Percentiles rank a stretch among this genome's conserved stretches.
phyloP scores from a whole-genome alignment of 2,888 invertebrate genomes.

The Caenorhabditis sp. region DNA sequence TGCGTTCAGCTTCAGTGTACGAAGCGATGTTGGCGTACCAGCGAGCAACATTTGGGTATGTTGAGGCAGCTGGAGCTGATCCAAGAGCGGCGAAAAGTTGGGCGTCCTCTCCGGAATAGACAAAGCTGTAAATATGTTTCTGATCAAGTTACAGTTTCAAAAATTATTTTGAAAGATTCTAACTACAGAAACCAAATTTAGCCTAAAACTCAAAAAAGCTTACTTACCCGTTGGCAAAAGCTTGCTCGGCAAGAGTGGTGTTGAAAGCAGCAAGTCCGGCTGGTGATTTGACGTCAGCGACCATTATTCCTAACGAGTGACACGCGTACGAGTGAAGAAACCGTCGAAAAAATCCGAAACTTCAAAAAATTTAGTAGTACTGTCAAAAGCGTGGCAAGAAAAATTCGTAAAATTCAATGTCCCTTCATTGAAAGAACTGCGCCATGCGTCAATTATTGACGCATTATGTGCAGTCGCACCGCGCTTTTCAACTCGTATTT shows the following conservation, averaged over 20 bases:
- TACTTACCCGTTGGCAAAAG: conserved; percentile 57
- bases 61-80: conserved; percentile 42
- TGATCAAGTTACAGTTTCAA: too few relatives aligned
- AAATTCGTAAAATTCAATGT: background rate
- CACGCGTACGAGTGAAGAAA: conserved; percentile 13
- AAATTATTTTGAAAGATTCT: too few relatives aligned
- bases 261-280: conserved; percentile 57
- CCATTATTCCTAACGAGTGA: conserved; percentile 30
- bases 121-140: conserved; percentile 45
- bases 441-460: background rate
- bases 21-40: conserved; percentile 67
- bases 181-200: background rate
- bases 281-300: conserved; percentile 34
- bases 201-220: conserved; percentile 11
- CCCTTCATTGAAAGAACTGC: background rate
- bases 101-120: conserved; percentile 56
- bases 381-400: conserved; percentile 20
- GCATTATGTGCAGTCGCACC: background rate
- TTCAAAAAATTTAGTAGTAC: background rate
- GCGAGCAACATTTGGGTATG: conserved; percentile 60
- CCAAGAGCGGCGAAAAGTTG: conserved; percentile 29
- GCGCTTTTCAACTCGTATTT: conserved; percentile 4
- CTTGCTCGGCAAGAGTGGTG: conserved; percentile 51
- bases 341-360: background rate
- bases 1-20: conserved; percentile 57